Conservation (phyloP, 1,140 invertebrate species). For the Parasteatoda tepidariorum region DNA sequence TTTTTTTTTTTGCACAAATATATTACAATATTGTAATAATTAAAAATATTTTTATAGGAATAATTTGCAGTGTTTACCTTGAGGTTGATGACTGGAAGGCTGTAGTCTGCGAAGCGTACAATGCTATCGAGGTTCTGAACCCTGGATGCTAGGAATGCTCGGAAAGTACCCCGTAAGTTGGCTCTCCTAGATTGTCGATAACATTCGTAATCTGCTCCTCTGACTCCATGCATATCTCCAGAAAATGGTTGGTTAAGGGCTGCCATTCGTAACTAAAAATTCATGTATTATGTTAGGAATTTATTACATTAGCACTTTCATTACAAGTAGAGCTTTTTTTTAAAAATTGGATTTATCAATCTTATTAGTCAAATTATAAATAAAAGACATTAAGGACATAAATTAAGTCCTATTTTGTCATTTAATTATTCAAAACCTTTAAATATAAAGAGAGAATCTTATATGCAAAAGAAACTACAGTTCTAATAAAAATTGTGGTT, state of each 20-base stretch:
- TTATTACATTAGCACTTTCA: not conserved
- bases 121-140: constrained; percentile 94
- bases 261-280: constrained; percentile 83
- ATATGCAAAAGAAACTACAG: too few relatives aligned
- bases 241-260: constrained; percentile 91
- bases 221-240: constrained; percentile 87
- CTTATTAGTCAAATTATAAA: too few relatives aligned
- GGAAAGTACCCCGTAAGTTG: constrained; percentile 84
- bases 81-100: constrained; percentile 91
- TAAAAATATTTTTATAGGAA: too few relatives aligned
- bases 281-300: not conserved
- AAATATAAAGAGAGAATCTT: too few relatives aligned
- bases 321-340: too few relatives aligned
- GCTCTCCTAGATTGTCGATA: constrained; percentile 89
- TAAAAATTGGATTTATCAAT: constrained; percentile 8
- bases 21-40: too few relatives aligned
- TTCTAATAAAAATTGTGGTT: too few relatives aligned
- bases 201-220: constrained; percentile 93
- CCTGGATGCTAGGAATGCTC: constrained; percentile 81
- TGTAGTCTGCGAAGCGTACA: constrained; percentile 84
- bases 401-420: too few relatives aligned
- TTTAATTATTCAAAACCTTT: too few relatives aligned
- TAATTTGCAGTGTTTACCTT: too few relatives aligned
- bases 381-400: not conserved
- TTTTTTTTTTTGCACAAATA: too few relatives aligned